These are phyloP conservation scores for Scatophagus argus DNA, from an alignment of 2,113 vertebrate species.

Conservation along the genomic window DNA sequence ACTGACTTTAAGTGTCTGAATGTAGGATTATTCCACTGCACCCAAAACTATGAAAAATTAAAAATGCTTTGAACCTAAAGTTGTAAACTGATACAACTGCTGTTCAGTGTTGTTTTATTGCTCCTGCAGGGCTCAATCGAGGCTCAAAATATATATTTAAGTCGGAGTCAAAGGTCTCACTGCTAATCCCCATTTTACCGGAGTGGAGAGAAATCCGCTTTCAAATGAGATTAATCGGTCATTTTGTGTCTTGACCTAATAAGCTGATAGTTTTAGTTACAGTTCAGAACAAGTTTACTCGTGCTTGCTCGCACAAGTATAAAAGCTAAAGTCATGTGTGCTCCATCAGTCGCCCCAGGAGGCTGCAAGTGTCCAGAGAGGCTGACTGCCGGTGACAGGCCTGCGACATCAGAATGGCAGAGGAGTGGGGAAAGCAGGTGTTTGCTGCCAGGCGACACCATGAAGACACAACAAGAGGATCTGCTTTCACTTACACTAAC, in stretches of 20 bases:
- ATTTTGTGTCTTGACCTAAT: constrained; percentile 65
- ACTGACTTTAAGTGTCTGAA: neutral
- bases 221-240: constrained; percentile 59
- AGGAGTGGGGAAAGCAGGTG: constrained; percentile 79
- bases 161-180: neutral
- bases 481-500: constrained; percentile 87
- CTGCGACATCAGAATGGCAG: constrained; percentile 80
- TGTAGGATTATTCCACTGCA: neutral
- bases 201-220: constrained; percentile 47
- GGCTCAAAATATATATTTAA: neutral
- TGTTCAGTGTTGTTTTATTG: neutral
- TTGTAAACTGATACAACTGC: too few relatives aligned
- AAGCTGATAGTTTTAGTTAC: constrained; percentile 65
- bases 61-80: neutral
- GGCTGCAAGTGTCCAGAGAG: constrained; percentile 45
- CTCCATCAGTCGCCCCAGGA: constrained; percentile 11
- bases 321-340: constrained; percentile 64
- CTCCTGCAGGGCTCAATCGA: neutral
- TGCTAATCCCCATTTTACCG: constrained; percentile 37
- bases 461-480: constrained; percentile 85
- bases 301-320: constrained; percentile 50
- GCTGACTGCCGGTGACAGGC: constrained; percentile 28
- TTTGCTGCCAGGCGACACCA: constrained; percentile 81
- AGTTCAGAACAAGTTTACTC: constrained; percentile 31
- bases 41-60: neutral